Conservation (phyloP, 1,140 invertebrate genomes). For the Aphelinus atriplicis region DNA sequence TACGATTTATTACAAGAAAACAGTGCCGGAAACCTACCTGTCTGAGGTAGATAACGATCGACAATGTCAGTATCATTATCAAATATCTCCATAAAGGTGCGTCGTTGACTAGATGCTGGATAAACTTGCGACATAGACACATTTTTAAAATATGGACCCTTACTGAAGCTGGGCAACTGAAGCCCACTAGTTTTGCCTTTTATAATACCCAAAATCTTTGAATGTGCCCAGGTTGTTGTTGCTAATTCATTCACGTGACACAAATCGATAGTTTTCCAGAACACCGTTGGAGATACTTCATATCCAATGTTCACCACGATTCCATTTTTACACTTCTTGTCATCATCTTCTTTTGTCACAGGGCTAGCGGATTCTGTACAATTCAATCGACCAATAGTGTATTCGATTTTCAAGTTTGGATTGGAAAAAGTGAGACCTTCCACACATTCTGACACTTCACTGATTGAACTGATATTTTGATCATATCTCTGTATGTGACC, state of each 20-base stretch:
- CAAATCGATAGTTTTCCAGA: slow-evolving; percentile 20
- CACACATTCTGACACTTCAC: background rate
- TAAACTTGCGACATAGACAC: slow-evolving; percentile 16
- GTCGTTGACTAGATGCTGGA: background rate
- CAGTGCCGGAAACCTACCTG: background rate
- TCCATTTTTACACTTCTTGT: background rate
- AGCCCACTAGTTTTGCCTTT: background rate
- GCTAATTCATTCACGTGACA: slow-evolving; percentile 10
- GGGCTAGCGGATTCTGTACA: slow-evolving; percentile 11
- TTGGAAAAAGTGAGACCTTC: background rate
- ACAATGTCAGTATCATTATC: slow-evolving; percentile 1
- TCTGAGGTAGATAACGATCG: slow-evolving; percentile 7
- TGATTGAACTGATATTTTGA: background rate
- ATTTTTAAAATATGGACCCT: slow-evolving; percentile 16
- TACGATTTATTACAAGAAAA: no score
- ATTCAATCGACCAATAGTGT: background rate
- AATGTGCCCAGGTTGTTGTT: slow-evolving; percentile 23
- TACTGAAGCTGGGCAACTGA: background rate
- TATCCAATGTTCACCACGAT: slow-evolving; percentile 18
- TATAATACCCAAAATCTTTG: background rate
- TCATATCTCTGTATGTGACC: background rate
- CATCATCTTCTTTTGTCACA: background rate
- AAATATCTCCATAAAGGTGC: slow-evolving; percentile 24
- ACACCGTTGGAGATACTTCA: background rate
- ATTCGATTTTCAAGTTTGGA: background rate